Evolutionary conservation across 2,888 invertebrate genomes (phyloP), one percentile per base, ranked within the genome.

Genomic region (Cecidostiba fungosa): DNA sequence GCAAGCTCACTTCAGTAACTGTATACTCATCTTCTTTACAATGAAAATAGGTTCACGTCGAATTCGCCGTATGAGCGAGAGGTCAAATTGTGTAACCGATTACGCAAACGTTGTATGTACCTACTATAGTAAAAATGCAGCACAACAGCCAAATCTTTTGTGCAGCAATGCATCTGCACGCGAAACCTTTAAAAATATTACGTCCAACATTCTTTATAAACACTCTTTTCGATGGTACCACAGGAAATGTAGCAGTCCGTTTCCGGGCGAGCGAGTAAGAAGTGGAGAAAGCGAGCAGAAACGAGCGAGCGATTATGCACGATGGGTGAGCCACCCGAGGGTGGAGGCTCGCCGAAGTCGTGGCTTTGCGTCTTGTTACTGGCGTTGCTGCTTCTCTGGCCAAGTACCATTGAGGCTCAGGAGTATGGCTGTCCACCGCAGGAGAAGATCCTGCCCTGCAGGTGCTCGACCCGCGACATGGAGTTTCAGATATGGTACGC

Each of bases 401-500:
- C 29, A 36, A 36, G 19, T 16, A 19, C 16, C 23, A 62, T 29
- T 3, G 26, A 8, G 0, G 89, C 87, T 79, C 89, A 91, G 47
- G 93, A 93, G 82, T 92, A 93, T 88, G 92, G 94, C 91, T 98
- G 98, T 92, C 97, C 98, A 39, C 94, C 95, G 39, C 96, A 97
- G 86, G 97, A 97, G 90, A 94, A 95, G 74, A 97, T 98, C 90
- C 93, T 96, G 84, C 98, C 98, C 36, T 98, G 98, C 92, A 95
- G 97, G 89, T 98, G 98, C 93, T 95, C 97, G 43, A 95, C 96
- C 87, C 95, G 96, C 74, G 95, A 95, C 90, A 96, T 96, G 91
- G 97, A 98, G 91, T 95, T 96, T 89, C 98, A 98, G 94, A 96
- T 98, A 94, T 98, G 98, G 98, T 97, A 94, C 94, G 88, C 84